Evolutionary conservation across 2,113 vertebrate species (phyloP).

Genomic region (Psephotus haematonotus): DNA sequence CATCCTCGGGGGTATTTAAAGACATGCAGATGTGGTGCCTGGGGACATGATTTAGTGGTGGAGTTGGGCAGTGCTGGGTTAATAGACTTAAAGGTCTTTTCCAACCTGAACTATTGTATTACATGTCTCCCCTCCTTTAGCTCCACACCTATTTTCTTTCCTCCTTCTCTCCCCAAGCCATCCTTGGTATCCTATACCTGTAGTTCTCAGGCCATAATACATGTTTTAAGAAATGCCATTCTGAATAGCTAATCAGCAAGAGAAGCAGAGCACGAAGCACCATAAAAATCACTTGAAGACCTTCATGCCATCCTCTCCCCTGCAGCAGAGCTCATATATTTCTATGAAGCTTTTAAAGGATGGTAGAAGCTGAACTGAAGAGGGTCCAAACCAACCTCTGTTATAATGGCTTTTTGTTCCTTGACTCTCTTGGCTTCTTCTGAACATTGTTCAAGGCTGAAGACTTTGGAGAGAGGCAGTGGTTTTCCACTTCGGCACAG

Average conservation of each 20-base stretch:
- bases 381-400: constrained; percentile 81
- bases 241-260: background rate
- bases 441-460: constrained; percentile 88
- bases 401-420: constrained; percentile 93
- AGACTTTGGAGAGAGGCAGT: constrained; percentile 87
- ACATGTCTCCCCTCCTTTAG: background rate
- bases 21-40: background rate
- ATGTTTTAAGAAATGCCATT: background rate
- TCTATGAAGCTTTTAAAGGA: background rate
- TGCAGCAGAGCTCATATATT: background rate
- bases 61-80: background rate
- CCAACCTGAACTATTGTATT: background rate
- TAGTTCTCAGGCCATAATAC: background rate
- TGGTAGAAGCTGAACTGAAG: background rate
- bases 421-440: constrained; percentile 92
- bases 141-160: background rate
- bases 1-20: background rate
- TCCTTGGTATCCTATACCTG: background rate
- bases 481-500: constrained; percentile 88
- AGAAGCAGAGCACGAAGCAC: background rate
- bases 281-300: background rate
- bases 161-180: background rate
- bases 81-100: background rate
- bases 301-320: background rate
- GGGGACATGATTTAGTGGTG: background rate